Evolutionary conservation across 2,888 invertebrate genomes (phyloP).

Genomic region (Dryococelus australis): DNA sequence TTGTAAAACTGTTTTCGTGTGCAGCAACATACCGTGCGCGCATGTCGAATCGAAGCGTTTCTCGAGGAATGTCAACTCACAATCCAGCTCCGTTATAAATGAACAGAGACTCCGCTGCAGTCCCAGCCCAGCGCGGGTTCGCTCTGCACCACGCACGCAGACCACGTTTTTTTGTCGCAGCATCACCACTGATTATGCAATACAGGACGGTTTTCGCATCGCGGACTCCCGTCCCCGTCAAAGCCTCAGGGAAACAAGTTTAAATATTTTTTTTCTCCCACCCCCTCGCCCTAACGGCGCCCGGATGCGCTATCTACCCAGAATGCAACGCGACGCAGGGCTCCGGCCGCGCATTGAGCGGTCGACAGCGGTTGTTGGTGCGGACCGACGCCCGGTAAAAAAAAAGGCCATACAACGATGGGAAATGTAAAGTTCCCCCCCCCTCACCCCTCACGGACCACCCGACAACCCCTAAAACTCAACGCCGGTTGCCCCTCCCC

Average conservation of each 20-base stretch:
- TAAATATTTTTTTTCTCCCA: no score
- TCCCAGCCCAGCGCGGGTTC: no score
- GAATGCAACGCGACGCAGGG: neutral
- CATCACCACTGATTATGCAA: neutral
- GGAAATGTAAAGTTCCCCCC: constrained; percentile 3
- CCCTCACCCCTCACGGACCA: neutral
- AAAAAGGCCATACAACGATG: neutral
- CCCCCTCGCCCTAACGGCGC: neutral
- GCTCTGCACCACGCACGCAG: no score
- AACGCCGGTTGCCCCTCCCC: neutral
- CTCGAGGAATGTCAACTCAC: no score
- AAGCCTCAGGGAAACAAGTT: neutral
- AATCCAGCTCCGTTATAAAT: no score
- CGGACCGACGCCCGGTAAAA: constrained; percentile 5
- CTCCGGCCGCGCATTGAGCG: neutral
- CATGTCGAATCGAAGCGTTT: no score
- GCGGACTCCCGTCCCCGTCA: neutral
- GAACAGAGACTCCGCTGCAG: no score
- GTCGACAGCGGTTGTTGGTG: neutral
- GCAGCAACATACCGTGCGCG: no score
- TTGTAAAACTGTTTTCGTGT: no score
- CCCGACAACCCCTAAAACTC: no score
- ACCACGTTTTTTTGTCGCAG: no score
- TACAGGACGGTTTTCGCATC: neutral
- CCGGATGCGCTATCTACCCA: neutral